Evolutionary conservation across 2,888 invertebrate species (phyloP), one percentile per base, ranked within the genome.

Genomic region (Tenthredo livida): DNA sequence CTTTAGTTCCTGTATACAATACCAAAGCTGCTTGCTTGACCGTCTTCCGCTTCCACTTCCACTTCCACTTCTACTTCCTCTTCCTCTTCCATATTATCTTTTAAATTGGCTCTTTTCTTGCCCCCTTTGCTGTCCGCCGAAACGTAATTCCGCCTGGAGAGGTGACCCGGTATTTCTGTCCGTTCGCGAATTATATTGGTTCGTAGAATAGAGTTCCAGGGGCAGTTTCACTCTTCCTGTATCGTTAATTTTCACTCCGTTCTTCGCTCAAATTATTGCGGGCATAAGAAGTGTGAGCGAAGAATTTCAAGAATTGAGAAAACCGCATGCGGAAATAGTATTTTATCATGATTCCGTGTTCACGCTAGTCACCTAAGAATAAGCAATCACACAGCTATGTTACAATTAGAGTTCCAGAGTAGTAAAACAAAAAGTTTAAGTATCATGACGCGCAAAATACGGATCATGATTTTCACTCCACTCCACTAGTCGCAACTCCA

Each of bases 21-120:
- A 25, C 47, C 7, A 75, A 75, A 50, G 15, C 47, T 75, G 50
- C 21, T 47, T 37, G 21, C 12, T 21, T 75, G 21, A 61, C 61
- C n/a, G 75, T 50, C 47, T 75, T 47, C 47, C 9, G 25, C 47
- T 75, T 21, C 50, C 75, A n/a, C 25, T 75, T 47, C 47, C 17
- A 47, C 75, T 47, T n/a, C 47, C 17, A 29, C 29, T 2, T 29
- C 29, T 2, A 29, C 29, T 29, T 29, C 29, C 29, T 25, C 75
- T 75, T n/a, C 50, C 75, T 25, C 75, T 75, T n/a, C 50, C 75
- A n/a, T 21, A 75, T 29, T 75, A 25, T 61, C 21, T 25, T 25
- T 61, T 25, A 25, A 61, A 75, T 75, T 40, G 29, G 43, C 43
- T 47, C 10, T 75, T 75, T 75, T 37, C 70, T 75, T 25, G 37